Conservation (phyloP, 2,888 invertebrate species). For the Dyspetes luteomarginatus region DNA sequence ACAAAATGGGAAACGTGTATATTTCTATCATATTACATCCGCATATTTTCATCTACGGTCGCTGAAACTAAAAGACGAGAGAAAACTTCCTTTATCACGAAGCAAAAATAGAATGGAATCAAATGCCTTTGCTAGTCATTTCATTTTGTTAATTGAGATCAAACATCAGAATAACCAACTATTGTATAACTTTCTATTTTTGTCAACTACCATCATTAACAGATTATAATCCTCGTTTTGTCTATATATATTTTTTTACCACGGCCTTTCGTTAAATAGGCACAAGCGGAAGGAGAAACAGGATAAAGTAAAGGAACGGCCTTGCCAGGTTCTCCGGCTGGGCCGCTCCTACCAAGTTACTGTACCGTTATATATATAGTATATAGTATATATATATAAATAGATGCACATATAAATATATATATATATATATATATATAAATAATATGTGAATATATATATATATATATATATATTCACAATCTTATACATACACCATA, state of each 20-base stretch:
- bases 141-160: no score
- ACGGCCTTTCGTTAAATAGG: neutral
- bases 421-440: neutral
- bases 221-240: slow-evolving; percentile 8
- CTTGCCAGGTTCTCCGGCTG: slow-evolving; percentile 28
- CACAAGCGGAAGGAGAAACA: neutral
- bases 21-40: no score
- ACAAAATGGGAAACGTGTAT: no score
- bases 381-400: neutral
- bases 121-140: no score
- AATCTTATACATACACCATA: slow-evolving; percentile 20
- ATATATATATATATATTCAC: neutral
- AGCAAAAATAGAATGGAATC: no score
- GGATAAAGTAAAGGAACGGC: slow-evolving; percentile 44
- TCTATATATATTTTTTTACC: neutral
- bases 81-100: no score
- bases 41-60: no score
- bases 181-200: no score
- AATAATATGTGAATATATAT: neutral
- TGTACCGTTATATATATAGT: slow-evolving; percentile 12
- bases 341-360: slow-evolving; percentile 20
- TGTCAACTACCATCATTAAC: no score
- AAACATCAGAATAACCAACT: no score
- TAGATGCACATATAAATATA: no score
- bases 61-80: no score